Conservation (phyloP, 2,113 vertebrate species). For the Pseudorhombus dupliciocellatus region DNA sequence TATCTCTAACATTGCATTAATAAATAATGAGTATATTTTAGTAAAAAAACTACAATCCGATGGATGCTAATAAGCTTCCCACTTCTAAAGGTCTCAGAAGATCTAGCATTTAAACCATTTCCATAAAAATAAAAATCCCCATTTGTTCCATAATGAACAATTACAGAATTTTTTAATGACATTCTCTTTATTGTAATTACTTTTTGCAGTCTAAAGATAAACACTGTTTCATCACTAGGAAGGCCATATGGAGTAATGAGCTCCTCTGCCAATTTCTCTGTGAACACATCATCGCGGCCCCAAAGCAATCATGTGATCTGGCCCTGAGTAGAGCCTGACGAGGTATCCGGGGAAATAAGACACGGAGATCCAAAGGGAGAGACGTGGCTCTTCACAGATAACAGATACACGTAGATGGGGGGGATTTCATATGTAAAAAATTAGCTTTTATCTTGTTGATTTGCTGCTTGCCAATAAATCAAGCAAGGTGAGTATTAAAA, state of each 20-base stretch:
- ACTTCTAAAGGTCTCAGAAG: background rate
- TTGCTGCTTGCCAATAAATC: background rate
- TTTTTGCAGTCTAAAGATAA: constrained; percentile 60
- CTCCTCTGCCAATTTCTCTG: constrained; percentile 56
- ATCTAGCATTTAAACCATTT: constrained; percentile 1
- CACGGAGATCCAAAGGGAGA: constrained; percentile 22
- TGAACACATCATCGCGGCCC: constrained; percentile 44
- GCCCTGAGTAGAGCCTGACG: constrained; percentile 41
- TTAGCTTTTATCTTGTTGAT: constrained; percentile 6
- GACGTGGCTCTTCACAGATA: constrained; percentile 16
- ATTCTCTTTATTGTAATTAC: constrained; percentile 44
- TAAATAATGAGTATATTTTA: background rate
- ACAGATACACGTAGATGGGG: background rate
- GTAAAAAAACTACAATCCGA: background rate
- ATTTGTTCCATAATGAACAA: constrained; percentile 27
- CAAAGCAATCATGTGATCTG: constrained; percentile 65
- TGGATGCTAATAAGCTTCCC: background rate
- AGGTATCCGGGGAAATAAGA: constrained; percentile 51
- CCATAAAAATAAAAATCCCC: background rate
- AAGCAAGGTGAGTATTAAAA: background rate
- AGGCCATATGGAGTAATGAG: constrained; percentile 64
- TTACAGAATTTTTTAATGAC: constrained; percentile 6
- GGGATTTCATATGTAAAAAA: constrained; percentile 19
- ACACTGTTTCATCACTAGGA: constrained; percentile 59
- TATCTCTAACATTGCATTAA: background rate